Conservation (phyloP, 2,113 vertebrate species). For the Toxotes jaculatrix region DNA sequence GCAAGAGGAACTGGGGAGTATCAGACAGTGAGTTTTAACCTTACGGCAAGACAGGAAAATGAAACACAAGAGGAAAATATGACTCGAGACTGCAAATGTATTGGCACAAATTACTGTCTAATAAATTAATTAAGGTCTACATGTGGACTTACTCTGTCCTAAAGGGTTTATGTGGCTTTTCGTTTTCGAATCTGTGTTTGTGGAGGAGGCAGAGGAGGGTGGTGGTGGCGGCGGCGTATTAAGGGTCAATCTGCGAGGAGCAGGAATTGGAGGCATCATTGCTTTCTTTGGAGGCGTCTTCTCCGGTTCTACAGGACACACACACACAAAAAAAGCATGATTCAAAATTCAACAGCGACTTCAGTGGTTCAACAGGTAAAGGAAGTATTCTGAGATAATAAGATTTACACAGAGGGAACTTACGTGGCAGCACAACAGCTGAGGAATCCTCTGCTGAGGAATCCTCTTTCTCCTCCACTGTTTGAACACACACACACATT, state of each 20-base stretch:
- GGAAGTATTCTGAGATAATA: neutral
- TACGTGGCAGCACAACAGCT: neutral
- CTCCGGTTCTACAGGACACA: conserved; percentile 9
- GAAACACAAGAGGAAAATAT: neutral
- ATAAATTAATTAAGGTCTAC: neutral
- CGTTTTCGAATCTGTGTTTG: neutral
- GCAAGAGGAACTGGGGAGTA: neutral
- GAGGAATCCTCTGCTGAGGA: neutral
- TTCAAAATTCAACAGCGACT: neutral
- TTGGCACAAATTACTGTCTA: neutral
- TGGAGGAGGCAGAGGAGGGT: accelerated
- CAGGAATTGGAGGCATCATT: conserved; percentile 22
- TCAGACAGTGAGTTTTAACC: neutral
- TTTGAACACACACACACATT: conserved; percentile 48
- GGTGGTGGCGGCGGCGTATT: accelerated
- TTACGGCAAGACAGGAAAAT: neutral
- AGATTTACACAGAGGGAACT: neutral
- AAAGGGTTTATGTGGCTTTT: accelerated
- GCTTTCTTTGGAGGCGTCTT: neutral
- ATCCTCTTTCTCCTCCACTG: conserved; percentile 27
- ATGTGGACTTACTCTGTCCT: conserved; percentile 59
- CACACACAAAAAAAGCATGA: neutral
- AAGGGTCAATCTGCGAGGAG: neutral
- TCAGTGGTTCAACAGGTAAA: no score
- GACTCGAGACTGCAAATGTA: neutral